Percentiles rank a stretch among this genome's conserved stretches.
Evolutionary conservation across 1,140 invertebrate genomes (phyloP).

Genomic region (Rhyzopertha dominica): DNA sequence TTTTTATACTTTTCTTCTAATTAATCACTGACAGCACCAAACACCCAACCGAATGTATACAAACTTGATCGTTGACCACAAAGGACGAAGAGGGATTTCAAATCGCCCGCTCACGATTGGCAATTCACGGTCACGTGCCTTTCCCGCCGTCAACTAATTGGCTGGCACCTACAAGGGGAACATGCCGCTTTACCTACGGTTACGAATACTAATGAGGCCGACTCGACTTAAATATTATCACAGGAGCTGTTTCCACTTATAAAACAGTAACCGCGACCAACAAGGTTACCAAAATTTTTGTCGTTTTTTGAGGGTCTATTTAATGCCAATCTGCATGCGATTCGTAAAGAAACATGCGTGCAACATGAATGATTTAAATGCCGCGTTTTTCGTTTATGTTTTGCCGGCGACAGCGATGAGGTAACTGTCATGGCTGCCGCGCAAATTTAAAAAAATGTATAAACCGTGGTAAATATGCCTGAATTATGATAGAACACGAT

Average conservation of each 20-base stretch:
- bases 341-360: slow-evolving; percentile 1
- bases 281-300: slow-evolving; percentile 16
- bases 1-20: slow-evolving; percentile 37
- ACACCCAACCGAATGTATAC: slow-evolving; percentile 44
- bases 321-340: slow-evolving; percentile 10
- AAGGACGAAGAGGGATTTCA: slow-evolving; percentile 44
- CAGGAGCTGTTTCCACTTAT: not conserved
- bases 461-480: too few species aligned
- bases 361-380: slow-evolving; percentile 8
- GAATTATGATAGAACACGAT: too few species aligned
- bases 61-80: slow-evolving; percentile 38
- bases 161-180: slow-evolving; percentile 18
- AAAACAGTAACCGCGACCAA: not conserved
- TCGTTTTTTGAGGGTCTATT: slow-evolving; percentile 19
- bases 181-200: slow-evolving; percentile 18
- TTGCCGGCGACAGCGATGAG: slow-evolving; percentile 25
- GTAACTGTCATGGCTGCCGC: slow-evolving; percentile 32
- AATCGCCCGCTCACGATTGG: slow-evolving; percentile 39
- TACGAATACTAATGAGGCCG: not conserved
- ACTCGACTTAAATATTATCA: not conserved
- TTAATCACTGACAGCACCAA: slow-evolving; percentile 43
- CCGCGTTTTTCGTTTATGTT: slow-evolving; percentile 12
- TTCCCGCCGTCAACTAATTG: slow-evolving; percentile 38
- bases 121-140: slow-evolving; percentile 32
- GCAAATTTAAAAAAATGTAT: slow-evolving; percentile 24